phyloP scores from a whole-genome alignment of 2,113 vertebrate species.

The Leucopternis melanops region DNA sequence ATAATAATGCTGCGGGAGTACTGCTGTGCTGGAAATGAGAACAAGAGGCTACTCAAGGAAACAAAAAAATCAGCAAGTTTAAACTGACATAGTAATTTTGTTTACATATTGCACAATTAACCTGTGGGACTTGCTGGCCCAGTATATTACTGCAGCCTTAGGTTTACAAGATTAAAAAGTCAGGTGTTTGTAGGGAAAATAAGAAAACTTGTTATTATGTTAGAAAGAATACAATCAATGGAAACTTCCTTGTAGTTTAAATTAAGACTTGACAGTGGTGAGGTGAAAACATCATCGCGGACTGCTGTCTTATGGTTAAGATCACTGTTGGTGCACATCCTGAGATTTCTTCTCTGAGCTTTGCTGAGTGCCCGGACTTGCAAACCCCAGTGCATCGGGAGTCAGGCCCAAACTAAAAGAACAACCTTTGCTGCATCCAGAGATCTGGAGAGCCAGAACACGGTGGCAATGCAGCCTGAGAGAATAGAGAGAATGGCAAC shows the following conservation, averaged over 20 bases:
- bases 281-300: not conserved
- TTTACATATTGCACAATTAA: slow-evolving; percentile 46
- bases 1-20: not conserved
- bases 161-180: not conserved
- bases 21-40: not conserved
- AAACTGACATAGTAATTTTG: not conserved
- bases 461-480: not conserved
- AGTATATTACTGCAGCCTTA: not conserved
- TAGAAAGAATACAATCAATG: not conserved
- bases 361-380: not conserved
- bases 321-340: not conserved
- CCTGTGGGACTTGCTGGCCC: slow-evolving; percentile 38
- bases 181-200: not conserved
- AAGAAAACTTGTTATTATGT: not conserved
- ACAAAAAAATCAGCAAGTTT: slow-evolving; percentile 1
- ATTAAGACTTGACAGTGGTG: not conserved
- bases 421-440: not conserved
- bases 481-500: not conserved
- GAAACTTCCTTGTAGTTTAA: not conserved
- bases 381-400: accelerated
- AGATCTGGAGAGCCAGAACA: not conserved
- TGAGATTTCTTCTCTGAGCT: not conserved
- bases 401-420: not conserved
- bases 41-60: slow-evolving; percentile 9
- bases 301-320: not conserved